Evolutionary conservation across 2,888 invertebrate genomes (phyloP).

Genomic region (Ferrisia virgata): DNA sequence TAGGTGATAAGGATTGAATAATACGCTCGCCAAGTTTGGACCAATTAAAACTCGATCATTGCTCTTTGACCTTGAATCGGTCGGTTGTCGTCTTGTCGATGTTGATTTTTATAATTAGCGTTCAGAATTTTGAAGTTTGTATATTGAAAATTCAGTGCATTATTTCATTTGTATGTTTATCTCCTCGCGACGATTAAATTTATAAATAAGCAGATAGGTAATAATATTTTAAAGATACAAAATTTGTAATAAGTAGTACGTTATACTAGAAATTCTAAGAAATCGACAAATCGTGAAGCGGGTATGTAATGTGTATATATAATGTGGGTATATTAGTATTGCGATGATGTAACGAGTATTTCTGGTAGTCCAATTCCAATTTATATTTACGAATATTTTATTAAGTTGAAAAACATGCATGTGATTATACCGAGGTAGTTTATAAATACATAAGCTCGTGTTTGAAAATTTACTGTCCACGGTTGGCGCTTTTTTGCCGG

Average conservation of each 20-base stretch:
- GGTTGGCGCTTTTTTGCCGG: no score
- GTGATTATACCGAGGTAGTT: background rate
- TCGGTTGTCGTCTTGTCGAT: no score
- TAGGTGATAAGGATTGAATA: background rate
- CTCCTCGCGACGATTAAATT: background rate
- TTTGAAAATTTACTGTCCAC: background rate
- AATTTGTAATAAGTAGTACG: background rate
- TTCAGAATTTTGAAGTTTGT: background rate
- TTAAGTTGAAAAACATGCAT: background rate
- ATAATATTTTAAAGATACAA: background rate
- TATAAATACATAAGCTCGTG: background rate
- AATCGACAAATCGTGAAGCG: slow-evolving; percentile 10
- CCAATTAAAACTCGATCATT: slow-evolving; percentile 8
- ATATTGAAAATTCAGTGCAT: background rate
- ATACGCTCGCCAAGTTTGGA: background rate
- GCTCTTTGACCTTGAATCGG: background rate
- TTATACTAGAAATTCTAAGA: background rate
- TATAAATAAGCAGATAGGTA: no score
- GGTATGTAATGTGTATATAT: background rate
- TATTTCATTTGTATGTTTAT: background rate
- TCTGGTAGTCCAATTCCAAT: background rate
- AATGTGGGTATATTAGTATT: no score
- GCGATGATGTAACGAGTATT: background rate
- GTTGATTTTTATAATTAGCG: background rate
- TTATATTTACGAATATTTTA: background rate